A percentile compares a stretch with the other conserved stretches of the same genome.
Evolutionary conservation across 2,113 vertebrate species (phyloP).

Genomic region (Chunga burmeisteri): DNA sequence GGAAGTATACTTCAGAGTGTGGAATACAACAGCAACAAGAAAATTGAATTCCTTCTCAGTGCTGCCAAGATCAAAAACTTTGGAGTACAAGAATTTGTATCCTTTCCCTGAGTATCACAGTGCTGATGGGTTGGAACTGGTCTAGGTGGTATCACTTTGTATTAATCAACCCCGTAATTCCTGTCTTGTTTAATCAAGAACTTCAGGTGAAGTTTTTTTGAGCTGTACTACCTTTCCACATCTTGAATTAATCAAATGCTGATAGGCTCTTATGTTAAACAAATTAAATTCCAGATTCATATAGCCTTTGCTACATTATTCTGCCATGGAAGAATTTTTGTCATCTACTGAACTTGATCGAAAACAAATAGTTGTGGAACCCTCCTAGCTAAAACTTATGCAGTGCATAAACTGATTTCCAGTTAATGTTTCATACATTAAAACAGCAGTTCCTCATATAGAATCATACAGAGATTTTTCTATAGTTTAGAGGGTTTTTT

Average conservation of each 20-base stretch:
- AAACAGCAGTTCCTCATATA: not conserved
- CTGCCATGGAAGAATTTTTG: not conserved
- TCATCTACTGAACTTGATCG: not conserved
- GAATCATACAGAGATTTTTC: not conserved
- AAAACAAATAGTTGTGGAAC: not conserved
- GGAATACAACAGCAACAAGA: not conserved
- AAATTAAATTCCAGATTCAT: conserved; percentile 53
- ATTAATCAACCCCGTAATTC: conserved; percentile 39
- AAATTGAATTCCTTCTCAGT: not conserved
- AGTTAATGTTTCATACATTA: not conserved
- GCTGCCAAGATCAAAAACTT: not conserved
- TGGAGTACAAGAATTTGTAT: not conserved
- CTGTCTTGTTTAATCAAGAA: conserved; percentile 56
- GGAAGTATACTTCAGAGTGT: not conserved
- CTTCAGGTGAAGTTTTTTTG: not conserved
- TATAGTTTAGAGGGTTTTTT: not conserved
- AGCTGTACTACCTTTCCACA: conserved; percentile 21
- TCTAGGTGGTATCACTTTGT: not conserved
- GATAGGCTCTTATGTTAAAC: conserved; percentile 18
- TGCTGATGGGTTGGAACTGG: not conserved
- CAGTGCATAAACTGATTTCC: not conserved
- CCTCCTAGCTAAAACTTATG: not conserved
- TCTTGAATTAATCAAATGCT: conserved; percentile 49
- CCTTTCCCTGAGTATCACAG: not conserved
- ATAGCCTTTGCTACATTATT: conserved; percentile 1